These are phyloP conservation scores for Myopa testacea DNA, from an alignment of 2,888 invertebrate genomes.

Conservation along the genomic window DNA sequence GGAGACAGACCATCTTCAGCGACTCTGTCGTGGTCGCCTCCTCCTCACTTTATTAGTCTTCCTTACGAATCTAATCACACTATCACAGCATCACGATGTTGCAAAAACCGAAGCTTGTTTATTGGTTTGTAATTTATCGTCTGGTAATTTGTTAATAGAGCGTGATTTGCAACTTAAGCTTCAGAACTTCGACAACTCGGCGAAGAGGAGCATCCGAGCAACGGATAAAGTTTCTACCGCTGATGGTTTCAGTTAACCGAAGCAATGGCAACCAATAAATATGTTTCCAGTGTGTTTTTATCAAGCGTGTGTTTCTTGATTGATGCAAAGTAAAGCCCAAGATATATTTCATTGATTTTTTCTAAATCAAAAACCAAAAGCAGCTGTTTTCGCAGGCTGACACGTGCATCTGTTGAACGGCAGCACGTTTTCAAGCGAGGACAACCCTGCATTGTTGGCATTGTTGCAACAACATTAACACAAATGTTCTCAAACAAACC, in stretches of 20 bases:
- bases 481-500: slow-evolving; percentile 44
- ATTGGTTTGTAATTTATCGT: slow-evolving; percentile 52
- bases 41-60: too few relatives aligned
- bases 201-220: neutral
- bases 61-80: too few relatives aligned
- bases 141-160: slow-evolving; percentile 57
- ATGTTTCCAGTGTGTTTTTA: too few relatives aligned
- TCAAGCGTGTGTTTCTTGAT: too few relatives aligned
- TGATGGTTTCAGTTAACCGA: slow-evolving; percentile 14
- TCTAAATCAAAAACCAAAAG: neutral
- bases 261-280: too few relatives aligned
- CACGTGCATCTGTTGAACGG: slow-evolving; percentile 43
- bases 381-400: slow-evolving; percentile 22
- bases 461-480: slow-evolving; percentile 42
- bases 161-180: slow-evolving; percentile 51
- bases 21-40: too few relatives aligned
- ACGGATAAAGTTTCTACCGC: slow-evolving; percentile 10
- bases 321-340: too few relatives aligned
- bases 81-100: too few relatives aligned
- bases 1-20: too few relatives aligned
- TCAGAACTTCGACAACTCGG: slow-evolving; percentile 35
- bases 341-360: too few relatives aligned
- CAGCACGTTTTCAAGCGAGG: slow-evolving; percentile 35
- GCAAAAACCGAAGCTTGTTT: too few relatives aligned
- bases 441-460: slow-evolving; percentile 23